Evolutionary conservation across 2,113 vertebrate genomes (phyloP), one percentile per base, ranked within the genome.

Genomic region (Ramphastos sulfuratus): DNA sequence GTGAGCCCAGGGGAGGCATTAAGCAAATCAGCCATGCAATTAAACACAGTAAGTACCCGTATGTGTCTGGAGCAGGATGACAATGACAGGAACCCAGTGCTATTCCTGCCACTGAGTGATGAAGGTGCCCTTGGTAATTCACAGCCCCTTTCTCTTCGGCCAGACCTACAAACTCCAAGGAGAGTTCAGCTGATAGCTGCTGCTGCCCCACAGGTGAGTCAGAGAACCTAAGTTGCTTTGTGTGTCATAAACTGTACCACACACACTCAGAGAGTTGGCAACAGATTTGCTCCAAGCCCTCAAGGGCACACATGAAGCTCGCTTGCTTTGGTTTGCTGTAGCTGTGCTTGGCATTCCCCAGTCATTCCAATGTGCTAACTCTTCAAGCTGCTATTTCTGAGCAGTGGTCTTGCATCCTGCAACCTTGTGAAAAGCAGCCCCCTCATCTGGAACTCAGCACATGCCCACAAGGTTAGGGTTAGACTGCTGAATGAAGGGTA

Each of bases 31-130:
- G 77, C 61, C 77, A 19, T 28, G 87, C 69, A 60, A 89, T 95
- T 91, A 92, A 92, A 91, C 56, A 67, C 31, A 5, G 85, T 58
- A 55, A 84, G 64, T 82, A 91, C 42, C 83, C 77, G 82, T 90
- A 85, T n/a, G 46, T 2, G 5, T 56, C 71, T 73, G 0, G 1
- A 81, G 86, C 6, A 15, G 31, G 87, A 93, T 89, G 82, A 95
- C 88, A 96, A 95, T 84, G 73, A 88, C 89, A 89, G 95, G 94
- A 96, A 96, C 85, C 66, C 59, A 39, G 33, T 7, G 76, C 65
- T 72, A 56, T 92, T 94, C 89, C 87, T 95, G 90, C 89, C 82
- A 72, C 1, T 74, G 80, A 84, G 80, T n/a, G 63, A 83, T 6
- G 2, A 83, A 88, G 73, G 64, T 9, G 60, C 69, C 65, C 61